Base-by-base conservation (phyloP, 2,888 invertebrate species). In the Asteroscopus sphinx region DNA sequence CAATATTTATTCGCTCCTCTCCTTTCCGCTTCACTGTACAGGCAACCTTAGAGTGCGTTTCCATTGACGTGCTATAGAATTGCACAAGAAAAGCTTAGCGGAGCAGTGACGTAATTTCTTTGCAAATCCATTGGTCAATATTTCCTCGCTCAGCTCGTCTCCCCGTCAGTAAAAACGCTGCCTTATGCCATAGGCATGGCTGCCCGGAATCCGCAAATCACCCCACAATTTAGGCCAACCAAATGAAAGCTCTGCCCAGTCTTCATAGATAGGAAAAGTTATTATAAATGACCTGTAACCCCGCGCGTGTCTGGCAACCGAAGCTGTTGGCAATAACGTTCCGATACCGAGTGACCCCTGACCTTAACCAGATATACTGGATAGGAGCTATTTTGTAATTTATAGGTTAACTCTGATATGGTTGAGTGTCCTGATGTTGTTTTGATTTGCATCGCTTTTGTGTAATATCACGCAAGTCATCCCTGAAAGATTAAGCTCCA, bases 321-420 rank as follows among this genome's bases (percentile, higher is more conserved):
- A 8, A 46, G n/a, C 28, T 0, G 41, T 25, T 17, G 15, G 36
- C 16, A 33, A 32, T 48, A 59, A 25, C 12, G 26, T 13, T 13
- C 21, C 2, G 52, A 52, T 64, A 64, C 28, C 11, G 16, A 0
- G 0, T 68, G 68, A 64, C 63, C 68, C 21, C 12, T 1, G 42
- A 15, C 62, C 68, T 32, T 21, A 40, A 4, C 60, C 33, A 12
- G 8, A 6, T 12, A 41, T 68, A 64, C 68, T 64, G 68, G 63
- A 41, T 68, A 45, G 8, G 12, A 25, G 68, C 25, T 11, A 61
- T 61, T 60, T 44, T 37, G 28, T 32, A 39, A 32, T 61, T 49
- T 49, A 30, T 61, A 68, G 63, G 68, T 64, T 68, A 61, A 33
- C 0, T 1, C 1, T 11, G 63, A 64, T 64, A 68, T 46, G 9